Base-by-base conservation (phyloP, 1,140 invertebrate genomes). In the Glomeris maerens region DNA sequence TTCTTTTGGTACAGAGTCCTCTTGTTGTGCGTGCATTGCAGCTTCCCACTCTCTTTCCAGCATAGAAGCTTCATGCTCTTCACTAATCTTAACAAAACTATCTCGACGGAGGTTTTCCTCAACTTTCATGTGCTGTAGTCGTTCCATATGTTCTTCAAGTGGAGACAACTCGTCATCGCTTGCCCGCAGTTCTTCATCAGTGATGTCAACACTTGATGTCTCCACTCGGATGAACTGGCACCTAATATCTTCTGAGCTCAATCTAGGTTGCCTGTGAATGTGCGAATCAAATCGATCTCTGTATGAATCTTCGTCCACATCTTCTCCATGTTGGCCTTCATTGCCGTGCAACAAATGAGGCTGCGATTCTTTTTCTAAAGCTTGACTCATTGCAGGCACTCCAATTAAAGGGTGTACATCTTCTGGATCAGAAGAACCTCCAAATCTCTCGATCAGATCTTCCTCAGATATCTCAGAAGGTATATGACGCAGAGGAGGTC, bases 141-240 rank as follows among this genome's bases (percentile, higher is more conserved):
- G 31, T 36, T 57, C 55, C 52, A 54, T 55, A 13, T 60, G 74
- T 67, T 72, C 73, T 64, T 78, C 77, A 56, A 74, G 70, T 60
- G 77, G 77, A 26, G 76, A 78, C 45, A 77, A 71, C 66, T 81
- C 78, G 41, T 74, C 74, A 50, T 77, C 77, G 63, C 78, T 81
- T 58, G 70, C 73, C 49, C 67, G 58, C 26, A 77, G 59, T 62
- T 80, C 77, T 64, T 81, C 79, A 65, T 79, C 79, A 25, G 77
- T 81, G 47, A 78, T 74, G 68, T 80, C 75, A 60, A 76, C 74
- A 49, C 78, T 76, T 0, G 72, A 76, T 47, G 75, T 49, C 27
- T 41, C 21, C 7, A 26, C 42, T 7, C 10, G 20, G 10, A 17
- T 42, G 25, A 42, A 5, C 25, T 42, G 20, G 25, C 5, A 17